A percentile compares a stretch with the other conserved stretches of the same genome.
Evolutionary conservation across 2,797 vertebrate genomes (phyloP).

Genomic region (Xenops minutus): DNA sequence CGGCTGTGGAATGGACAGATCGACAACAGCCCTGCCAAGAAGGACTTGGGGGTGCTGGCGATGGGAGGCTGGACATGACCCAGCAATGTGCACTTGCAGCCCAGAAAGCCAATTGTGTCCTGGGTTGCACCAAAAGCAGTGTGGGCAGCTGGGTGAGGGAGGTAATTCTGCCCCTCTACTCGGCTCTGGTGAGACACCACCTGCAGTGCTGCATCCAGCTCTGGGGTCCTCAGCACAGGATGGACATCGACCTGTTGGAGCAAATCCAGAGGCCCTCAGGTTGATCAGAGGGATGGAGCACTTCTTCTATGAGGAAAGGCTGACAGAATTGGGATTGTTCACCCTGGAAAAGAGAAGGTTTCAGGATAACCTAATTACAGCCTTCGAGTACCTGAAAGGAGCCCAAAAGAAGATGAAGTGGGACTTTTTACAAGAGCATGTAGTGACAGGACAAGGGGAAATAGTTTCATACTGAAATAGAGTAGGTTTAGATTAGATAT

Average conservation of each 20-base stretch:
- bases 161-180: background rate
- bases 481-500: background rate
- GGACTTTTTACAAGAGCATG: background rate
- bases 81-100: background rate
- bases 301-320: accelerated
- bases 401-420: background rate
- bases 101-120: background rate
- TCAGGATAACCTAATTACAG: background rate
- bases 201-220: background rate
- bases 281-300: background rate
- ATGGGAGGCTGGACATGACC: background rate
- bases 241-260: background rate
- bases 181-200: background rate
- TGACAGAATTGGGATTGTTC: background rate
- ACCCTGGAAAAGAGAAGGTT: background rate
- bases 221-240: background rate
- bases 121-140: background rate
- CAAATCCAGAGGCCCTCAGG: background rate
- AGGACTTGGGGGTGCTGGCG: accelerated
- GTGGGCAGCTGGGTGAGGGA: background rate
- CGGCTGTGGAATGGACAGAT: too few relatives aligned
- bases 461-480: background rate
- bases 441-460: background rate
- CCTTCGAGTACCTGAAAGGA: background rate
- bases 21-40: accelerated